Conservation (phyloP, 1,140 invertebrate genomes). For the Doryteuthis pealeii region DNA sequence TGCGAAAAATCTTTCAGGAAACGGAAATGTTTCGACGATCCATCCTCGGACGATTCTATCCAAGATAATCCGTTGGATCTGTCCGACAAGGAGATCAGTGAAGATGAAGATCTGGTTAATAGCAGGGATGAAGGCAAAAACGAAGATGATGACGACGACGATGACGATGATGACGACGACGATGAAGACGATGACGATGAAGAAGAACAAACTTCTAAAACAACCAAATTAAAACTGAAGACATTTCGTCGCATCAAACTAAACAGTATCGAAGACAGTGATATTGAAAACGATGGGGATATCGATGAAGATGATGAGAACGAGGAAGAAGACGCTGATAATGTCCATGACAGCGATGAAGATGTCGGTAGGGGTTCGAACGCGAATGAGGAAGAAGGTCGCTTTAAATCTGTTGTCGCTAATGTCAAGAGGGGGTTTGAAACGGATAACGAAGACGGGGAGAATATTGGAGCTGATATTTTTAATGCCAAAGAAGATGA, state of each 20-base stretch:
- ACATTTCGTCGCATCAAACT: not conserved
- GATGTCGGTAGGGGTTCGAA: not conserved
- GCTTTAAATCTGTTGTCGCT: too few species aligned
- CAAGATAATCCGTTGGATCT: not conserved
- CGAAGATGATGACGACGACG: not conserved
- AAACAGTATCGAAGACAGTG: not conserved
- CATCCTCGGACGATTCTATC: not conserved
- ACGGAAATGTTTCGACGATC: not conserved
- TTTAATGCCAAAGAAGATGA: not conserved
- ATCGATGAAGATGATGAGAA: not conserved
- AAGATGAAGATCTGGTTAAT: not conserved
- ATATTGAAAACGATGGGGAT: not conserved
- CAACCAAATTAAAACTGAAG: not conserved
- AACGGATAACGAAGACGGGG: not conserved
- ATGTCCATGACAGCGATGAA: not conserved
- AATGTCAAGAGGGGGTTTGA: not conserved
- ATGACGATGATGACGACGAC: not conserved
- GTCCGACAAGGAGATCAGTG: not conserved
- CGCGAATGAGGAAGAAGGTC: not conserved
- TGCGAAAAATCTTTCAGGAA: not conserved
- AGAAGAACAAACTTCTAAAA: not conserved
- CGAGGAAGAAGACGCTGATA: not conserved
- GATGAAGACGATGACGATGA: not conserved
- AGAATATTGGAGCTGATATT: not conserved
- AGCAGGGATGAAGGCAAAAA: not conserved